Evolutionary conservation across 2,113 vertebrate genomes (phyloP).

Genomic region (Tiliqua scincoides): DNA sequence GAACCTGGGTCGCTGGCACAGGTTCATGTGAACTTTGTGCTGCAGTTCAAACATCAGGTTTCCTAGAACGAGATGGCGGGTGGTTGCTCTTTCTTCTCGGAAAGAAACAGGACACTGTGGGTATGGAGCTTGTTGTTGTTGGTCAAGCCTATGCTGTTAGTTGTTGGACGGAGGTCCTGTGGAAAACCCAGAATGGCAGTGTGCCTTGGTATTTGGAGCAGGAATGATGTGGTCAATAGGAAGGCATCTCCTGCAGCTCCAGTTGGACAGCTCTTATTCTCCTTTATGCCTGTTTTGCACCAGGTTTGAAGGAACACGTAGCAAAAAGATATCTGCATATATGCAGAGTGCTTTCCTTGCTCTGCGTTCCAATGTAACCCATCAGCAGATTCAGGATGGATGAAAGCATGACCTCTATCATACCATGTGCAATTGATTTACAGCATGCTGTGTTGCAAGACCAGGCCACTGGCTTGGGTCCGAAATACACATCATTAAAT

Average conservation of each 20-base stretch:
- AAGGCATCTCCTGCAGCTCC: not conserved
- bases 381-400: not conserved
- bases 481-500: no score
- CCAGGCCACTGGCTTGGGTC: no score
- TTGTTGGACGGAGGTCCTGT: not conserved
- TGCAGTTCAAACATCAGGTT: not conserved
- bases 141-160: not conserved
- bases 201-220: no score
- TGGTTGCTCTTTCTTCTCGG: not conserved
- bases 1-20: not conserved
- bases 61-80: not conserved
- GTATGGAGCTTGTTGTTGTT: not conserved
- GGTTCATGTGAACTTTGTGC: not conserved
- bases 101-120: not conserved
- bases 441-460: no score
- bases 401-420: no score
- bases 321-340: not conserved
- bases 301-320: accelerated
- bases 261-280: no score
- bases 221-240: not conserved
- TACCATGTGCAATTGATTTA: no score
- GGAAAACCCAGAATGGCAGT: not conserved
- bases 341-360: not conserved
- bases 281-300: not conserved
- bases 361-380: no score